Base-by-base conservation (phyloP, 2,113 vertebrate genomes). In the Phaetusa simplex region DNA sequence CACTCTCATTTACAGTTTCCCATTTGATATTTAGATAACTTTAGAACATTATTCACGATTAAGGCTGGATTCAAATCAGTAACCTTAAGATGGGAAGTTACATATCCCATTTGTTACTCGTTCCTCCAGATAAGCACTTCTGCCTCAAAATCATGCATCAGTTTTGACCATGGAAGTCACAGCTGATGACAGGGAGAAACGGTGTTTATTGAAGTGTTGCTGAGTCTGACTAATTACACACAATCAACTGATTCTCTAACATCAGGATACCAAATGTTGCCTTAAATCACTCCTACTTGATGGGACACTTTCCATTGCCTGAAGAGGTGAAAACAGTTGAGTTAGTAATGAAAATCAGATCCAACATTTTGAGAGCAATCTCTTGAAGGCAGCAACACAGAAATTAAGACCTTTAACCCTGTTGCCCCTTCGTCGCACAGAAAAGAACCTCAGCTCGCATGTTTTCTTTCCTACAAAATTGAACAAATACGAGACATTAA, bases 171-270 rank as follows among this genome's bases (percentile, higher is more conserved):
- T 29, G 36, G 85, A 91, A 93, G 77, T 36, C 77, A 66, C 71
- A 70, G 81, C 32, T 82, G 92, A 87, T 70, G 88, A 83, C 55
- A 81, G 47, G 43, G 81, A 71, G 70, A 91, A 90, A 77, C 22
- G 53, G 38, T 29, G 50, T 40, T 94, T 23, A 38, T 0, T 94
- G 66, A 87, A 87, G 81, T 58, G 91, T 58, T 94, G 77, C 80
- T 95, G 81, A 94, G 45, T 86, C 94, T 91, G 65, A 49, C 88
- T 97, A 95, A 97, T 95, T 95, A 82, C 62, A 87, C 65, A 93
- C 87, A 94, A 93, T 93, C 93, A 95, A 95, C 81, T 42, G 94
- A 82, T 86, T 87, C 86, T 92, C 86, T 87, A 89, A 76, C 94
- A 94, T 79, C 89, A 88, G 84, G 89, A 89, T 90, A 76, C 87